These are phyloP conservation scores for Nyctalus aviator DNA, from an alignment of 2,797 vertebrate species.

Conservation along the genomic window DNA sequence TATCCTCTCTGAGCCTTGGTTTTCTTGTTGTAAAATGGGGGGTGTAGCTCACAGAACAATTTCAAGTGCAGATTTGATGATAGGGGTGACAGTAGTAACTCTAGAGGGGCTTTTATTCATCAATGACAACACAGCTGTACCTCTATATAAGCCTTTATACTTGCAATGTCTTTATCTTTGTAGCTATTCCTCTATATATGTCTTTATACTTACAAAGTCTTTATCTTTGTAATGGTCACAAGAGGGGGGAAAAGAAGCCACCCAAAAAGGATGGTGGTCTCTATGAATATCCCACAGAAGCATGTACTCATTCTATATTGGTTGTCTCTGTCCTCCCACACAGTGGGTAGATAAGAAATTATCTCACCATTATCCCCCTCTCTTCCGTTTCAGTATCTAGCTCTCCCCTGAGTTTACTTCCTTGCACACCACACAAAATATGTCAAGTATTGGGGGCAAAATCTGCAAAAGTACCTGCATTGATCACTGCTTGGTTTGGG, in stretches of 20 bases:
- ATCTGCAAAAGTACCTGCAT: not conserved
- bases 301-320: not conserved
- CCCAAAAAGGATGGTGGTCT: accelerated
- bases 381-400: not conserved
- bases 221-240: not conserved
- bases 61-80: not conserved
- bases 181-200: not conserved
- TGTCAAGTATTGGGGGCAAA: not conserved
- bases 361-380: not conserved
- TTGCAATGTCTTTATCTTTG: too few relatives aligned
- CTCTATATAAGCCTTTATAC: not conserved
- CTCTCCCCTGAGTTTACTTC: not conserved
- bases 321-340: not conserved
- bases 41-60: not conserved
- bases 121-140: not conserved
- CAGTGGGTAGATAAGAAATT: not conserved
- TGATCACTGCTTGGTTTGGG: not conserved
- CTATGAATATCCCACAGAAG: not conserved
- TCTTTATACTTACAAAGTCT: not conserved
- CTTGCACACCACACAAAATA: accelerated
- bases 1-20: not conserved
- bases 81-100: not conserved
- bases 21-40: not conserved
- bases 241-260: not conserved
- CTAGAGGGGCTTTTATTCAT: not conserved